A percentile compares a stretch with the other conserved stretches of the same genome.
Evolutionary conservation across 2,113 vertebrate genomes (phyloP).

Genomic region (Misgurnus mizolepis): DNA sequence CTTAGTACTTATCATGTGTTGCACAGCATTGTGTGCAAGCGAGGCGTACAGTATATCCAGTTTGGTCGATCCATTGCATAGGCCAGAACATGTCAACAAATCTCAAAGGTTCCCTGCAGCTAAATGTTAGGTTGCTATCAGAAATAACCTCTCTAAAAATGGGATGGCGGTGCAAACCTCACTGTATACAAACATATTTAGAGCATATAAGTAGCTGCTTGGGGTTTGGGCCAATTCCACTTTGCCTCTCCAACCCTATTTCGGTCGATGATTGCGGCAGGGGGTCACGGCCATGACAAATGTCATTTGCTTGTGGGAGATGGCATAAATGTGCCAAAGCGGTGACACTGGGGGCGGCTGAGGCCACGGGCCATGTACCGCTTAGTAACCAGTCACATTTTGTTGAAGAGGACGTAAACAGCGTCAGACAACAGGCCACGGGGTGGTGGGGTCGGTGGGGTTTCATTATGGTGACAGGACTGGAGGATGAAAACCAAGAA

Average conservation of each 20-base stretch:
- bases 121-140: constrained; percentile 19
- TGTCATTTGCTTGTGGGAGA: constrained; percentile 3
- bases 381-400: constrained; percentile 28
- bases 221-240: neutral
- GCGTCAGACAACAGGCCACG: neutral
- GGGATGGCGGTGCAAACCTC: constrained; percentile 11
- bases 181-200: constrained; percentile 11
- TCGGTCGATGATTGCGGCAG: neutral
- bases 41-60: neutral
- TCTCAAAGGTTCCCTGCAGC: constrained; percentile 9
- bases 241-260: neutral
- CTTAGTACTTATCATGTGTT: neutral
- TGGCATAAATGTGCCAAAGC: constrained; percentile 6
- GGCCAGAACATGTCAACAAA: constrained; percentile 13
- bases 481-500: neutral
- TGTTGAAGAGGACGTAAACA: constrained; percentile 40
- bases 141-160: neutral
- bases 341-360: neutral
- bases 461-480: constrained; percentile 2
- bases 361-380: constrained; percentile 8
- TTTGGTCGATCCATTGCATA: neutral
- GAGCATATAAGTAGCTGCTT: constrained; percentile 6
- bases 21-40: neutral
- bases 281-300: neutral
- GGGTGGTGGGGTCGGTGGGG: neutral